phyloP scores from a whole-genome alignment of 2,797 vertebrate genomes.

The Amblyraja radiata region DNA sequence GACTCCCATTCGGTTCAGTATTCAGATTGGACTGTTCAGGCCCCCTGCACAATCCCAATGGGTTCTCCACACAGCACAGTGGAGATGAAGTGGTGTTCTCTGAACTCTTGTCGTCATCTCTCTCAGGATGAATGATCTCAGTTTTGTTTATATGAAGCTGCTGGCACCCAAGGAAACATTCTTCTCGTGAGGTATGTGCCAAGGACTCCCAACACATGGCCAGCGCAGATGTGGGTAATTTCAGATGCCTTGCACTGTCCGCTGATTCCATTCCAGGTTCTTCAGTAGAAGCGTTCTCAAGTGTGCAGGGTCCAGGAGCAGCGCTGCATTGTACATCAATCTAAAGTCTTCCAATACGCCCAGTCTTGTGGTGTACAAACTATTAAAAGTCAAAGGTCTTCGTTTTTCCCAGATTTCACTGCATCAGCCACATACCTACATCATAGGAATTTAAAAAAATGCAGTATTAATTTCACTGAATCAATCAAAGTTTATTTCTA shows the following conservation, averaged over 20 bases:
- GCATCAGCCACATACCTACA: constrained; percentile 49
- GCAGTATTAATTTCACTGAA: constrained; percentile 15
- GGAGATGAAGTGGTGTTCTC: not conserved
- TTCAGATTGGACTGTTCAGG: not conserved
- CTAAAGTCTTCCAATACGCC: constrained; percentile 47
- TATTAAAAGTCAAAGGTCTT: constrained; percentile 11
- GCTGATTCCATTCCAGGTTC: constrained; percentile 62
- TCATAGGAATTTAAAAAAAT: constrained; percentile 11
- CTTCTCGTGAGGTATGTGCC: constrained; percentile 43
- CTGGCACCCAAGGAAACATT: constrained; percentile 39
- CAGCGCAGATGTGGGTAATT: constrained; percentile 46
- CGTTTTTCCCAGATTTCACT: not conserved
- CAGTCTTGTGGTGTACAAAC: constrained; percentile 40
- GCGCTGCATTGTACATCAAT: constrained; percentile 50
- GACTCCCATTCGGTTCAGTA: constrained; percentile 8
- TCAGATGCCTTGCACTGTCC: constrained; percentile 48
- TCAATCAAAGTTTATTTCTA: not conserved
- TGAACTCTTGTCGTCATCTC: not conserved
- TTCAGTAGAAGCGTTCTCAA: constrained; percentile 48
- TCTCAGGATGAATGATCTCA: constrained; percentile 41
- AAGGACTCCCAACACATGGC: constrained; percentile 44
- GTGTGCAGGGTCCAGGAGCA: constrained; percentile 57
- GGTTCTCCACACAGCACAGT: not conserved
- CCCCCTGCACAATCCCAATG: not conserved
- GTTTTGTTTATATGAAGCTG: constrained; percentile 40